Evolutionary conservation across 2,888 invertebrate species (phyloP).

Genomic region (Meteorus colon): DNA sequence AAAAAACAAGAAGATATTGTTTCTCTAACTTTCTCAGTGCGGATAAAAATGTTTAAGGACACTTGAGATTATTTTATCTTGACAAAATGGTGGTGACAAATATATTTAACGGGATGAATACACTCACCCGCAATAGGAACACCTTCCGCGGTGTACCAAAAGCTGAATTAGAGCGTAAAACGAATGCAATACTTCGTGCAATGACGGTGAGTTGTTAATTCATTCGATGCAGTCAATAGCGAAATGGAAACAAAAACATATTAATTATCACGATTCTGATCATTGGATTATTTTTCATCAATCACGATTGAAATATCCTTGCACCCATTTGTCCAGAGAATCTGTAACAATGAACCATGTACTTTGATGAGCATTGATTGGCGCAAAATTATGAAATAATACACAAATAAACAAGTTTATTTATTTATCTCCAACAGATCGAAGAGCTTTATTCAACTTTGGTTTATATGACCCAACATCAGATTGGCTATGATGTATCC

Average conservation of each 20-base stretch:
- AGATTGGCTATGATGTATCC: conserved; percentile 86
- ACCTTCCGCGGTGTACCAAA: conserved; percentile 87
- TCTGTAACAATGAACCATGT: background rate
- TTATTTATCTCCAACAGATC: conserved; percentile 75
- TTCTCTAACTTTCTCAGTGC: background rate
- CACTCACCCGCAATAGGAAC: conserved; percentile 74
- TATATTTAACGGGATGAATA: conserved; percentile 73
- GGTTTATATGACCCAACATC: conserved; percentile 87
- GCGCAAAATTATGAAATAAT: background rate
- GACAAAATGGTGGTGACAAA: conserved; percentile 48
- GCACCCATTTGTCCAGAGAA: background rate
- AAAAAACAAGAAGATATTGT: too few relatives aligned
- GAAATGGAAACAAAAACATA: conserved; percentile 16
- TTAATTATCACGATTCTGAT: background rate
- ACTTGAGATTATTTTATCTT: background rate
- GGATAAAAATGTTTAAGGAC: background rate
- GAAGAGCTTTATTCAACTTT: conserved; percentile 91
- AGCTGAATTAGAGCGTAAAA: conserved; percentile 83
- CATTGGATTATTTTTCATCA: conserved; percentile 22
- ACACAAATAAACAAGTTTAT: background rate
- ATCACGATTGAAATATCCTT: conserved; percentile 11
- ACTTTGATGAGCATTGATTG: background rate
- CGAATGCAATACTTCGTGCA: conserved; percentile 82
- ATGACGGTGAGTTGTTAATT: conserved; percentile 84
- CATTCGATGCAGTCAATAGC: background rate